Evolutionary conservation across 53 echinoderm and acorn worm species (phyloP).

Genomic region (Luidia sarsii): DNA sequence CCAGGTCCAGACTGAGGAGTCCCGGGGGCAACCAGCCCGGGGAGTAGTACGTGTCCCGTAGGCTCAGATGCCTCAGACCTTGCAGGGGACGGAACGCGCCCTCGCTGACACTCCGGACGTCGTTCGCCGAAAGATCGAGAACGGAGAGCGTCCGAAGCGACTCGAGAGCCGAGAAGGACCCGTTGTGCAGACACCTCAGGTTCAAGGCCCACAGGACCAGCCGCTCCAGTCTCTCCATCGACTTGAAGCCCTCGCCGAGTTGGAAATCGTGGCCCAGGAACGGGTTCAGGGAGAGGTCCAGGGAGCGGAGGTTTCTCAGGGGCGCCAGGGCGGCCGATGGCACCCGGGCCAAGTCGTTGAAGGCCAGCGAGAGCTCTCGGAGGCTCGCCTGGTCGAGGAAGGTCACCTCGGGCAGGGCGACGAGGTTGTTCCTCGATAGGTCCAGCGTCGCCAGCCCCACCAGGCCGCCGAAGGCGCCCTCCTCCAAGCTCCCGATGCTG

Average conservation of each 20-base stretch:
- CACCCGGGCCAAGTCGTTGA: neutral
- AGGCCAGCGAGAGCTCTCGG: conserved; percentile 4
- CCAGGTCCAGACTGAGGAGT: conserved; percentile 7
- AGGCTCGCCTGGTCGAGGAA: neutral
- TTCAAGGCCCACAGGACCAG: conserved; percentile 4
- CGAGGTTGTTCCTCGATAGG: neutral
- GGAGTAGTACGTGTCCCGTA: neutral
- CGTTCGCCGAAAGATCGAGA: conserved; percentile 7
- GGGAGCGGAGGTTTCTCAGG: neutral
- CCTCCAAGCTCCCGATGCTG: neutral
- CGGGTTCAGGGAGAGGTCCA: conserved; percentile 17
- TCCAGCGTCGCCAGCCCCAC: conserved; percentile 3
- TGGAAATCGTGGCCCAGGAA: neutral
- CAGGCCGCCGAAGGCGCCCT: conserved; percentile 1
- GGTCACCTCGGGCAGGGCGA: neutral
- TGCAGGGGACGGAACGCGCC: conserved; percentile 12
- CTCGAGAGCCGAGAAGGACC: neutral
- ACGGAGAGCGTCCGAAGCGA: neutral
- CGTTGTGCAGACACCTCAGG: neutral
- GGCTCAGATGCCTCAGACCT: conserved; percentile 3
- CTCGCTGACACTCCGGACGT: neutral
- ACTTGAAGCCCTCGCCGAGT: conserved; percentile 12
- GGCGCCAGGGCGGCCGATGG: conserved; percentile 15
- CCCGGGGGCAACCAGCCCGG: neutral
- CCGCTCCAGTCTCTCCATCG: conserved; percentile 20